Percentiles rank a stretch among this genome's conserved stretches.
Evolutionary conservation across 2,113 vertebrate species (phyloP).

Genomic region (Proteles cristata): DNA sequence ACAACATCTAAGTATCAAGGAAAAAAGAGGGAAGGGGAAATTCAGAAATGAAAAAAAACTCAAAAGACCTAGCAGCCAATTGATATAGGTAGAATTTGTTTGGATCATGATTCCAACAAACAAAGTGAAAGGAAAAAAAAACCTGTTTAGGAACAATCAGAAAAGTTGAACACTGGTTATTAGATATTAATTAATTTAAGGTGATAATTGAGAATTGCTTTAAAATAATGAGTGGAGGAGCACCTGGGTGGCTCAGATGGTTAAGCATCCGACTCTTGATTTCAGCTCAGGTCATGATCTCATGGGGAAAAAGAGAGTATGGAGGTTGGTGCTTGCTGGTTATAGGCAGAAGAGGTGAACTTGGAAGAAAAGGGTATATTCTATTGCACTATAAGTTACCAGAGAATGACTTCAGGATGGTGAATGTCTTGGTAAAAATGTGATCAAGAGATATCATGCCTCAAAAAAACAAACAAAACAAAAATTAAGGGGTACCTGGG

Average conservation of each 20-base stretch:
- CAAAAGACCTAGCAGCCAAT: neutral
- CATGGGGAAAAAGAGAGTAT: neutral
- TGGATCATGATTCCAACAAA: neutral
- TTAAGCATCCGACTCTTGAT: too few relatives aligned
- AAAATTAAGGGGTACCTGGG: too few relatives aligned
- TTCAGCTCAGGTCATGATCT: too few relatives aligned
- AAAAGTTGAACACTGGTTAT: neutral
- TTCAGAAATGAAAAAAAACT: neutral
- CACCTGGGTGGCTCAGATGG: too few relatives aligned
- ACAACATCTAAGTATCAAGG: neutral
- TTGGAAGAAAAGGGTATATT: neutral
- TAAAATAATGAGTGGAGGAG: neutral
- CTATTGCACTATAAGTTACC: neutral
- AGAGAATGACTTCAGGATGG: neutral
- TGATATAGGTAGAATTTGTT: neutral
- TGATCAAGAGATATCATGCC: neutral
- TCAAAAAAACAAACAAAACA: too few relatives aligned
- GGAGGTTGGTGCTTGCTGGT: neutral
- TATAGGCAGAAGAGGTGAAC: neutral
- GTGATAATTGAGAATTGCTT: neutral
- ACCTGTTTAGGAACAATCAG: neutral
- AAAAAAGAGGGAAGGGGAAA: neutral
- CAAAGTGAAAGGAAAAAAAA: neutral
- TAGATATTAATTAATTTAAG: neutral
- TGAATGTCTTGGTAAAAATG: neutral